Evolutionary conservation across 2,888 invertebrate species (phyloP), one percentile per base, ranked within the genome.

Genomic region (Tetragonula carbonaria): DNA sequence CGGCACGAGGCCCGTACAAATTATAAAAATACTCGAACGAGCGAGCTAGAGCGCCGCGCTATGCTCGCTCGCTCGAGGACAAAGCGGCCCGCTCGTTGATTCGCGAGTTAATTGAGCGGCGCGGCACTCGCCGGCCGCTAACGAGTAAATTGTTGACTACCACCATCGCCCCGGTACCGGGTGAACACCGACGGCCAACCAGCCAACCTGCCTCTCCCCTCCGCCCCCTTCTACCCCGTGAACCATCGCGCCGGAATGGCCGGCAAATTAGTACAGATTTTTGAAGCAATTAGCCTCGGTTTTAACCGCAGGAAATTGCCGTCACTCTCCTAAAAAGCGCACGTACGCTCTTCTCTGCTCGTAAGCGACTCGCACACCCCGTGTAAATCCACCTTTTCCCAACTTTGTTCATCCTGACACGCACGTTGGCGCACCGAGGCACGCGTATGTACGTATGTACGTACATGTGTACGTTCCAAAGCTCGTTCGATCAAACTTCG

Each of bases 61-160:
- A 21, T 23, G 63, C 74, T 53, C 82, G 87, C 62, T 72, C 82
- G 88, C 81, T 82, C 86, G 84, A 33, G 87, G 87, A 91, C 91
- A 91, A 91, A 90, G 91, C 89, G 86, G 90, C 78, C 84, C 90
- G 89, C 86, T 87, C 88, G 90, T 90, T 91, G 90, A 92, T 92
- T 92, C 90, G 88, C 88, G 85, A 90, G 92, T 93, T 93, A 94
- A 94, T 94, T 93, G 94, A 94, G 92, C 92, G 92, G 91, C 91
- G 84, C 91, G 88, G 88, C 87, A 89, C 88, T 85, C 88, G 90
- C 88, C 91, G 90, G 88, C 90, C 91, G 90, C 92, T 93, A 93
- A 94, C 92, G 93, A 94, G 94, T 92, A 93, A 93, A 94, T 94
- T 90, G 93, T 90, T 91, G 90, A 91, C 90, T 91, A 91, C 87